These are phyloP conservation scores for Buphagus erythrorhynchus DNA, from an alignment of 2,797 vertebrate genomes.

Conservation along the genomic window DNA sequence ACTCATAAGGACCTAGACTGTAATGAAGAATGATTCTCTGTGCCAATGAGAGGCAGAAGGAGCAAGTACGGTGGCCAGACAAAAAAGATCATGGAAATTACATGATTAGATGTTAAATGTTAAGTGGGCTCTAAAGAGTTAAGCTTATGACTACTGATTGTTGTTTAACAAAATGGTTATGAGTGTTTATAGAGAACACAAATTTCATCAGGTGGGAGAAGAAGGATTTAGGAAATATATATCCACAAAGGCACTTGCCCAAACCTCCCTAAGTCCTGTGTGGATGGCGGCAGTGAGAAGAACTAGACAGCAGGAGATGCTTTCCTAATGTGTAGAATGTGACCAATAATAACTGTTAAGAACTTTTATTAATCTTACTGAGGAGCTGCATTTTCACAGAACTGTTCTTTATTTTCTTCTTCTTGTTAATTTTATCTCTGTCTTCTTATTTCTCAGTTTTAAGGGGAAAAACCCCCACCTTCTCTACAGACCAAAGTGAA, in stretches of 20 bases:
- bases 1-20: neutral
- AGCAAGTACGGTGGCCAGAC: neutral
- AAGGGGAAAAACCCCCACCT: neutral
- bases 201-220: neutral
- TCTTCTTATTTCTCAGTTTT: neutral
- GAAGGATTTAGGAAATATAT: neutral
- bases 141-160: neutral
- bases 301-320: neutral
- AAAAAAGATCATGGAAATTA: neutral
- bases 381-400: neutral
- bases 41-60: neutral
- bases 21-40: neutral
- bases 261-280: neutral
- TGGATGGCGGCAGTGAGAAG: neutral
- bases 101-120: neutral
- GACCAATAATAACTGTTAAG: neutral
- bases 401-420: neutral
- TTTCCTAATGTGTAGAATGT: neutral
- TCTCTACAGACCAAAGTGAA: neutral
- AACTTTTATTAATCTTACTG: neutral
- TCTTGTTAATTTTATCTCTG: neutral
- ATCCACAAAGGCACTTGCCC: neutral
- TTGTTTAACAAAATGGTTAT: neutral
- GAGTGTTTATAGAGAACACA: neutral
- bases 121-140: neutral